phyloP scores from a whole-genome alignment of 2,797 vertebrate species.

The Telmatherina bonti region DNA sequence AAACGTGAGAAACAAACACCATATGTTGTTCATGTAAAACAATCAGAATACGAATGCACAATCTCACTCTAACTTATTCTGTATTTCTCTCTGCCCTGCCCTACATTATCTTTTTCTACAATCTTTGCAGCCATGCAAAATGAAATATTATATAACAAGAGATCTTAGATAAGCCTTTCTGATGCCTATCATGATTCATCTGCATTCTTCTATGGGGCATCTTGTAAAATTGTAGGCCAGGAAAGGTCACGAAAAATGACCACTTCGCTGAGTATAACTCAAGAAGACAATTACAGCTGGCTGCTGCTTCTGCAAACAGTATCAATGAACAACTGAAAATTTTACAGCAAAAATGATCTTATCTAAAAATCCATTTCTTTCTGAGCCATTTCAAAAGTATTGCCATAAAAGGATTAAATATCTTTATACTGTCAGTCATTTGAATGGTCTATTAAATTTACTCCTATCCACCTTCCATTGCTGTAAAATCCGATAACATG shows the following conservation, averaged over 20 bases:
- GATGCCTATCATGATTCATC: slow-evolving; percentile 59
- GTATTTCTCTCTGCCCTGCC: slow-evolving; percentile 22
- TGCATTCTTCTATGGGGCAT: slow-evolving; percentile 41
- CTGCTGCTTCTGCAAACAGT: slow-evolving; percentile 33
- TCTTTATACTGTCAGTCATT: slow-evolving; percentile 31
- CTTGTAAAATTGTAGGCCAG: slow-evolving; percentile 25
- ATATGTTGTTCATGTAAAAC: slow-evolving; percentile 8
- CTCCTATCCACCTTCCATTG: slow-evolving; percentile 15
- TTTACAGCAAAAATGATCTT: slow-evolving; percentile 33
- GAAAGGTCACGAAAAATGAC: slow-evolving; percentile 37
- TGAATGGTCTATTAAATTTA: slow-evolving; percentile 42
- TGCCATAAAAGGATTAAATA: slow-evolving; percentile 37
- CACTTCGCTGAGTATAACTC: slow-evolving; percentile 31
- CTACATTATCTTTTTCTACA: slow-evolving; percentile 23
- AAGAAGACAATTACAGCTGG: slow-evolving; percentile 40
- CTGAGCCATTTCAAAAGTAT: slow-evolving; percentile 22
- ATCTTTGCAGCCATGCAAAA: slow-evolving; percentile 44
- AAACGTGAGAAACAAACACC: slow-evolving; percentile 1
- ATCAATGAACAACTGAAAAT: slow-evolving; percentile 37
- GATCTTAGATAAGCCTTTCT: slow-evolving; percentile 58
- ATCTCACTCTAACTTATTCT: not conserved
- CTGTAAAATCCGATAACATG: slow-evolving; percentile 28
- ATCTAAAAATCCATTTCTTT: slow-evolving; percentile 24
- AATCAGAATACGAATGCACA: slow-evolving; percentile 9
- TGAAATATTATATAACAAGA: slow-evolving; percentile 49